A percentile compares a stretch with the other conserved stretches of the same genome.
Conservation (phyloP, 1,140 invertebrate species). For the Linepithema humile region DNA sequence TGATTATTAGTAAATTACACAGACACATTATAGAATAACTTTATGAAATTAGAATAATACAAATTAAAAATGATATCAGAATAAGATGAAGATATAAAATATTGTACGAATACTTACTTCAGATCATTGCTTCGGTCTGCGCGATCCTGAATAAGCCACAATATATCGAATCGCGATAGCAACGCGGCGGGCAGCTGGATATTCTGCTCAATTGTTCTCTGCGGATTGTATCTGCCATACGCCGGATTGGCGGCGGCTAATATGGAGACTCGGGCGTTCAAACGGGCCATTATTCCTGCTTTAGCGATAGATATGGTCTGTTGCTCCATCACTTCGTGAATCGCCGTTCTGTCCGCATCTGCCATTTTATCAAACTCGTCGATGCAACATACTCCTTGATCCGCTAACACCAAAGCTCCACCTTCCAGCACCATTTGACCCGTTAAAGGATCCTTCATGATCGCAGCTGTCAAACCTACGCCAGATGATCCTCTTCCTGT, state of each 20-base stretch:
- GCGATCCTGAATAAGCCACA: conserved; percentile 99
- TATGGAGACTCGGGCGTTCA: conserved; percentile 98
- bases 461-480: conserved; percentile 98
- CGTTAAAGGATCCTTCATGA: conserved; percentile 98
- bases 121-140: conserved; percentile 97
- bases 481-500: conserved; percentile 98
- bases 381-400: conserved; percentile 99
- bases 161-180: conserved; percentile 98
- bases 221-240: conserved; percentile 98
- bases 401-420: conserved; percentile 98
- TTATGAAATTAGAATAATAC: neutral
- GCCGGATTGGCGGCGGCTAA: conserved; percentile 99
- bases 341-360: conserved; percentile 97
- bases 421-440: conserved; percentile 99
- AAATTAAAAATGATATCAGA: neutral
- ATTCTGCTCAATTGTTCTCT: conserved; percentile 98
- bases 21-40: neutral
- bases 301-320: conserved; percentile 99
- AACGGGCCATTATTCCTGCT: conserved; percentile 98
- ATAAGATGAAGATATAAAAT: neutral
- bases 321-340: conserved; percentile 99
- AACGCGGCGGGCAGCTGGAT: conserved; percentile 99
- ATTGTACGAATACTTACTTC: conserved; percentile 82
- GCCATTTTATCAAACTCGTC: conserved; percentile 99
- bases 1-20: neutral